Base-by-base conservation (phyloP, 2,797 vertebrate species). In the Sorex maritimensis region DNA sequence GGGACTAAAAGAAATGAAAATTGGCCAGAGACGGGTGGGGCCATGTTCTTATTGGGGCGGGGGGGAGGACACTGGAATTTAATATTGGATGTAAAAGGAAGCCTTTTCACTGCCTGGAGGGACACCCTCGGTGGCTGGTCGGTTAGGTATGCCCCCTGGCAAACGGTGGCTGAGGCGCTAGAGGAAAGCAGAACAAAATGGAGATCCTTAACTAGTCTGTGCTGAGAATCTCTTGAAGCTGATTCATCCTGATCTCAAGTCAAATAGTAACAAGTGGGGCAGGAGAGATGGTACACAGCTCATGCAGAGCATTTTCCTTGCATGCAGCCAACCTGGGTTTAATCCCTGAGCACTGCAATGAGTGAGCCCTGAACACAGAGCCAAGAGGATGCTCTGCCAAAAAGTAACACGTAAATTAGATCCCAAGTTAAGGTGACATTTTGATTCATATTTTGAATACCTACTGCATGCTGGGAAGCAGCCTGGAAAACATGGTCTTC, bases 381-480 rank as follows among this genome's bases (percentile, higher is more conserved):
- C 49, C 49, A 52, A 9, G 49, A 52, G 49, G 10, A 52, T 11
- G 49, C 49, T 52, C 49, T 52, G 49, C 7, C 19, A 61, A 23
- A 19, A 11, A 82, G 72, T 23, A 80, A 83, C 82, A 86, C 75
- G 41, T 2, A 84, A 88, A 41, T 55, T 65, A 9, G 44, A 65
- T 41, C 12, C 28, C 63, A 88, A 89, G 34, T 81, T n/a, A 92
- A 88, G 67, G 15, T 71, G 81, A 30, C 8, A 71, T 68, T 87
- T 93, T 30, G 77, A 72, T 84, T 73, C 65, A 1, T 61, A n/a
- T 94, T 90, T 78, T 77, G 13, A 80, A 46, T 30, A 74, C 9
- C 24, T 73, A 78, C 11, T 71, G 9, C 26, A 4, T 75, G 24
- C 12, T 17, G 5, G 17, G 23, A 79, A 90, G 46, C 21, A 78